These are phyloP conservation scores for Styela clava DNA, from an alignment of 23 tunicate species.

Conservation along the genomic window DNA sequence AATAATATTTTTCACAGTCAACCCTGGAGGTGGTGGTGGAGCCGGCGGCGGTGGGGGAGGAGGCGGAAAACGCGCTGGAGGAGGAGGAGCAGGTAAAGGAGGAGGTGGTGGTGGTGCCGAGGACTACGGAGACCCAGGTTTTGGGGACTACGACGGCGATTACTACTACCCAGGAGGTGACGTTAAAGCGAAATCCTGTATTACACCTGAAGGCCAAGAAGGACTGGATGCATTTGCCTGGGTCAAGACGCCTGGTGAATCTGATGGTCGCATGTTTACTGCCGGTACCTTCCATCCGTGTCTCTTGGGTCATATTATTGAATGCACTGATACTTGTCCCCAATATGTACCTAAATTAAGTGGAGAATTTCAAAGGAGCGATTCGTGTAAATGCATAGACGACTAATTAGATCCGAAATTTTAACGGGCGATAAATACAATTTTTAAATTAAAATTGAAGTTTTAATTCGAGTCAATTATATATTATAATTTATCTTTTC, in stretches of 20 bases:
- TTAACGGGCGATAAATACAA: not conserved
- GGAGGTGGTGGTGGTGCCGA: constrained; percentile 27
- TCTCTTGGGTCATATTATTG: constrained; percentile 61
- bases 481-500: not conserved
- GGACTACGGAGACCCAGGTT: constrained; percentile 4
- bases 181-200: constrained; percentile 26
- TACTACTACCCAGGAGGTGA: constrained; percentile 30
- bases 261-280: constrained; percentile 88
- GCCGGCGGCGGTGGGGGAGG: constrained; percentile 23
- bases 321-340: constrained; percentile 89
- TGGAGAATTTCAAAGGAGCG: constrained; percentile 84
- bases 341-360: constrained; percentile 79
- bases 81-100: constrained; percentile 12
- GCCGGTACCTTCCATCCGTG: constrained; percentile 96
- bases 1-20: not conserved
- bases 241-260: constrained; percentile 98
- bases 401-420: not conserved
- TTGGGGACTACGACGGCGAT: constrained; percentile 18
- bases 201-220: constrained; percentile 35
- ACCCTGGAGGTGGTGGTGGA: too few relatives aligned
- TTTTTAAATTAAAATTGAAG: too few relatives aligned
- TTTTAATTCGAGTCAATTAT: not conserved
- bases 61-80: constrained; percentile 25
- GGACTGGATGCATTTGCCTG: constrained; percentile 90
- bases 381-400: constrained; percentile 58